Evolutionary conservation across 2,797 vertebrate genomes (phyloP), one percentile per base, ranked within the genome.

Genomic region (Sebastes steindachneri): DNA sequence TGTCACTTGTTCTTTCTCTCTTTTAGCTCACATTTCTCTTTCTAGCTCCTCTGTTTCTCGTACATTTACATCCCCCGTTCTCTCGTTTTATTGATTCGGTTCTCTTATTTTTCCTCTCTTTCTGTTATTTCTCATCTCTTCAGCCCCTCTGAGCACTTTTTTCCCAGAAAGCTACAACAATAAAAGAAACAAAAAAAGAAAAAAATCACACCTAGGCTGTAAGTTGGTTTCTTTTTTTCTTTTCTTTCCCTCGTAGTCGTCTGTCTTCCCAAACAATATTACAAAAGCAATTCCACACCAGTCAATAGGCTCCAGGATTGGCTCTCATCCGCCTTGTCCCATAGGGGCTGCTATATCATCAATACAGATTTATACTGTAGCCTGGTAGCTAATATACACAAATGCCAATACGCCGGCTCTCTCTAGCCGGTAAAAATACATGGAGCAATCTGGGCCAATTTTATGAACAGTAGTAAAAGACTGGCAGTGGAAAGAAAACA

Each of bases 281-380:
- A 95, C 94, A 95, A 94, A 95, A 95, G 93, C 93, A 94, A 95
- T 95, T 96, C 93, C 91, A 88, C 92, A 90, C 74, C 90, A 94
- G 94, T 95, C 95, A 93, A 95, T 96, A 95, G 90, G 86, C 79
- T 86, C 86, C 83, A 82, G 92, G 92, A 95, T 94, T 93, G 94
- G 91, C 86, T 93, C 91, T 93, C 92, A 93, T 95, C 89, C 82
- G 68, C 86, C 45, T 53, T 66, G 84, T 95, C 93, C 93, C 93
- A 88, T 80, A 90, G 91, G 93, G 87, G 80, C 88, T 91, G 92
- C 92, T 90, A 83, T 86, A 93, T 94, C 93, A 95, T 95, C 95
- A 94, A 95, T 96, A 96, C 93, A 95, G 95, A 96, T 96, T 96
- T 96, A 95, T 94, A 92, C 93, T 85, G 84, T 89, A 91, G 93